A percentile compares a stretch with the other conserved stretches of the same genome.
Evolutionary conservation across 2,888 invertebrate genomes (phyloP).

Genomic region (Aplocera efformata): DNA sequence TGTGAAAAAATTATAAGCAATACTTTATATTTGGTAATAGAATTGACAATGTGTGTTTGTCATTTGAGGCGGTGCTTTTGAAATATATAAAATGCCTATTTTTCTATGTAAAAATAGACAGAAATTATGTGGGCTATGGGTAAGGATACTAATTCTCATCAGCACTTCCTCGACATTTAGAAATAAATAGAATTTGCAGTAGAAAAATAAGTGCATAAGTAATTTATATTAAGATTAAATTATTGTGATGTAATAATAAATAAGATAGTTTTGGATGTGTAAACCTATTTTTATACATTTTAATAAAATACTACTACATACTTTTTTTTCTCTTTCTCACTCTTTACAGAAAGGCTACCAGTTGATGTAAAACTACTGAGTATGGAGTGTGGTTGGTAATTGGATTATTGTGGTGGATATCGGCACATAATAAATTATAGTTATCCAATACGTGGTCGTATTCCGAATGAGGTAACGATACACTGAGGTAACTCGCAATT

Average conservation of each 20-base stretch:
- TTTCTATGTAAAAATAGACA: not conserved
- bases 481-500: too few relatives aligned
- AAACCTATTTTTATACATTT: conserved; percentile 25
- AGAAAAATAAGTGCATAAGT: conserved; percentile 2
- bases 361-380: too few relatives aligned
- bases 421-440: too few relatives aligned
- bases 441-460: too few relatives aligned
- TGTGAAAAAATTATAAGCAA: too few relatives aligned
- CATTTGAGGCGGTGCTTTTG: conserved; percentile 71
- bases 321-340: too few relatives aligned
- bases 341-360: too few relatives aligned
- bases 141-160: conserved; percentile 36
- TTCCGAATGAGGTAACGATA: too few relatives aligned
- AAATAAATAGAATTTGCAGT: conserved; percentile 1
- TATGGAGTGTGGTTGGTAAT: too few relatives aligned
- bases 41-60: conserved; percentile 20
- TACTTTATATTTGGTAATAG: too few relatives aligned
- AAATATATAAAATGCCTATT: conserved; percentile 2
- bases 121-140: not conserved
- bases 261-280: conserved; percentile 6
- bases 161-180: conserved; percentile 65
- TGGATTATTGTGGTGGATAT: too few relatives aligned
- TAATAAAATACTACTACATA: conserved; percentile 1
- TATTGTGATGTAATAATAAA: conserved; percentile 32
- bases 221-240: conserved; percentile 1